Evolutionary conservation across 2,888 invertebrate species (phyloP).

Genomic region (Heliconius sara): DNA sequence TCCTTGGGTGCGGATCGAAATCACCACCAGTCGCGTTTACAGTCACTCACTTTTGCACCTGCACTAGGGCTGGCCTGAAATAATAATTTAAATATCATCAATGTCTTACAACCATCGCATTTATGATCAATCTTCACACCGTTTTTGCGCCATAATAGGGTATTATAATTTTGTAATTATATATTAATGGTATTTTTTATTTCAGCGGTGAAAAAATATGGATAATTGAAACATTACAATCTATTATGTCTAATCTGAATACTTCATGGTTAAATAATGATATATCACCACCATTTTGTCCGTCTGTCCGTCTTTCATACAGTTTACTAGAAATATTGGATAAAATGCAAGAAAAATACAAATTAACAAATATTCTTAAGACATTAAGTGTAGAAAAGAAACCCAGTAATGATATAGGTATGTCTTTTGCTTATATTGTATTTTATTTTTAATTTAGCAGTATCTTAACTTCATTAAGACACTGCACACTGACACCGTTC

Average conservation of each 20-base stretch:
- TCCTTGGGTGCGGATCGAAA: too few species aligned
- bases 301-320: conserved; percentile 55
- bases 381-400: conserved; percentile 46
- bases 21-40: too few species aligned
- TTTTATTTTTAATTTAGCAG: neutral
- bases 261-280: conserved; percentile 56
- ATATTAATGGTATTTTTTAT: conserved; percentile 27
- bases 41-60: too few species aligned
- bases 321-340: conserved; percentile 51
- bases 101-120: neutral
- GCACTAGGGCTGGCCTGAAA: too few species aligned
- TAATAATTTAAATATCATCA: too few species aligned
- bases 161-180: neutral
- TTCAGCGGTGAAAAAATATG: conserved; percentile 74
- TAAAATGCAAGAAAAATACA: conserved; percentile 44
- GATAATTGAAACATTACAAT: conserved; percentile 65
- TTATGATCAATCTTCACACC: neutral
- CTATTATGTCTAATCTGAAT: conserved; percentile 53
- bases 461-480: too few species aligned
- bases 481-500: too few species aligned
- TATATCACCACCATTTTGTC: conserved; percentile 56
- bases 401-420: conserved; percentile 54
- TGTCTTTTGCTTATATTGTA: conserved; percentile 33
- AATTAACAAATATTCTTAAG: conserved; percentile 49
- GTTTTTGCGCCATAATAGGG: too few species aligned